Evolutionary conservation across 2,888 invertebrate species (phyloP).

Genomic region (Scaptomyza reducta): DNA sequence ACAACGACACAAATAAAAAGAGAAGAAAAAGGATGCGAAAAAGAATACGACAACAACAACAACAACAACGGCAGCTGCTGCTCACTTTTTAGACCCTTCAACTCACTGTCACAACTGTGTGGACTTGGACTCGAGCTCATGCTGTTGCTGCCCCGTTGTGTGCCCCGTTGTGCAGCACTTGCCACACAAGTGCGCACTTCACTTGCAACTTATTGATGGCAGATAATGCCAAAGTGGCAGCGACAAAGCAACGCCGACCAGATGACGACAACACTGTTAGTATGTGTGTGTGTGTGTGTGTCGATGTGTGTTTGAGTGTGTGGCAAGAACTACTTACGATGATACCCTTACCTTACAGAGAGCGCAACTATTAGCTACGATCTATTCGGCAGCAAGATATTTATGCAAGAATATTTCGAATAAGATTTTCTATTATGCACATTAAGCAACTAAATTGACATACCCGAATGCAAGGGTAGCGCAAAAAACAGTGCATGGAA

Average conservation of each 20-base stretch:
- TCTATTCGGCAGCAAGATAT: no score
- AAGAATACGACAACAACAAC: slow-evolving; percentile 2
- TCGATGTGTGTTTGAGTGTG: slow-evolving; percentile 13
- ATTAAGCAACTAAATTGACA: background rate
- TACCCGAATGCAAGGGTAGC: slow-evolving; percentile 6
- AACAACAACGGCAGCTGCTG: slow-evolving; percentile 34
- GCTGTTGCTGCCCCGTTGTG: slow-evolving; percentile 20
- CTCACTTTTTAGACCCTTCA: slow-evolving; percentile 66
- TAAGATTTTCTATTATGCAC: no score
- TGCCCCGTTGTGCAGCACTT: slow-evolving; percentile 72
- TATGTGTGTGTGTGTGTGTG: slow-evolving; percentile 8
- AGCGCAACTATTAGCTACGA: no score
- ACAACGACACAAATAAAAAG: slow-evolving; percentile 51
- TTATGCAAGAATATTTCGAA: no score
- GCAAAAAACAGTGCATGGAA: slow-evolving; percentile 1
- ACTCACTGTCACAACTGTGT: slow-evolving; percentile 46
- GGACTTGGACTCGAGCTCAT: slow-evolving; percentile 9
- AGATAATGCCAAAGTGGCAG: slow-evolving; percentile 78
- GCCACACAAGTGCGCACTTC: slow-evolving; percentile 78
- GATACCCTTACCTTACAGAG: background rate
- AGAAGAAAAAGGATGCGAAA: background rate
- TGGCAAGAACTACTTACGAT: background rate
- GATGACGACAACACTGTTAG: slow-evolving; percentile 28
- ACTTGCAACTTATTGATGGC: slow-evolving; percentile 81
- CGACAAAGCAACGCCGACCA: slow-evolving; percentile 68